Evolutionary conservation across 1,140 invertebrate genomes (phyloP), one percentile per base, ranked within the genome.

Genomic region (Solenopsis fugax): DNA sequence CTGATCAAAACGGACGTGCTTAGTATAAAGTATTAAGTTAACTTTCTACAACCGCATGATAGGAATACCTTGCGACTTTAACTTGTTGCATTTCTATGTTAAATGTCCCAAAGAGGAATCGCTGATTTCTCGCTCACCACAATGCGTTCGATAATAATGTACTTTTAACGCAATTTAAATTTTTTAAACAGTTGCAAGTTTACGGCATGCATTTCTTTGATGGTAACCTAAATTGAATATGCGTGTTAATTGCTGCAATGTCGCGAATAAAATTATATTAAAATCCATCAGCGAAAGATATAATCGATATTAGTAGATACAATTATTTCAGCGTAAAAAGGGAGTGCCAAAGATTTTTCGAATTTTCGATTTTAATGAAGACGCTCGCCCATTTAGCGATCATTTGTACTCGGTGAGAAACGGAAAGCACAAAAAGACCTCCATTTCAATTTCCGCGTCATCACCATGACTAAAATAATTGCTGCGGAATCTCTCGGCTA

Each of bases 391-490:
- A 52, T 69, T 18, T 69, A 16, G 13, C 7, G 21, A 73, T 50
- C 37, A 48, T 82, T 82, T 73, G 18, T 24, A 5, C 10, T 18
- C 41, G 67, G 2, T 48, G 18, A 37, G 24, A 73, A 82, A 73
- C 7, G 16, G 7, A 60, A 56, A 41, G 50, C n/a, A 18, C 4
- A 13, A 73, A 60, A 48, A 60, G 24, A 34, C 4, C 41, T 48
- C 16, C 21, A 41, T 60, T 84, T 73, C 29, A 84, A 84, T 84
- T 60, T 84, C 56, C n/a, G 48, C n/a, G 69, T 54, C 56, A 81
- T 81, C 37, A 73, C n/a, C 45, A 52, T 37, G 73, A 45, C 60
- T 72, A 87, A 82, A 89, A 87, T 89, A 77, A 89, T 86, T 78
- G 62, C 73, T 65, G 34, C 21, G n/a, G 21, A 65, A 67, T 77